Evolutionary conservation across 2,113 vertebrate genomes (phyloP).

Genomic region (Axis porcinus): DNA sequence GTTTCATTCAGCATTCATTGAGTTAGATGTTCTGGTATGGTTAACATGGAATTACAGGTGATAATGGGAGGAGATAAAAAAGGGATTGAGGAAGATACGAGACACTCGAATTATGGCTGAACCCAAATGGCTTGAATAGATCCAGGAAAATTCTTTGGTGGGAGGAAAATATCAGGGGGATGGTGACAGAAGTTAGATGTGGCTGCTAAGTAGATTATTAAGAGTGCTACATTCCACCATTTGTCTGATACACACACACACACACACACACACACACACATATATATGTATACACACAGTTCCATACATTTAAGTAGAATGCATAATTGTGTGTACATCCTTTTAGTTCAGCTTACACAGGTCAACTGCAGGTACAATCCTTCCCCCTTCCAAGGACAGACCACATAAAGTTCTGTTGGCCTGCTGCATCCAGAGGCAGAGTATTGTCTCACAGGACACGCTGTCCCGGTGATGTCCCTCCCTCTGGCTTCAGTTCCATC

Average conservation of each 20-base stretch:
- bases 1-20: not conserved
- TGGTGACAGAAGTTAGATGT: not conserved
- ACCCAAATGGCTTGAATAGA: not conserved
- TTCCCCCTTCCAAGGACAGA: not conserved
- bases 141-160: not conserved
- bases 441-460: not conserved
- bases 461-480: not conserved
- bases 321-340: not conserved
- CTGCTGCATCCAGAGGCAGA: not conserved
- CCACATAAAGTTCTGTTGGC: not conserved
- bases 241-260: not conserved
- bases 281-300: not conserved
- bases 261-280: too few relatives aligned
- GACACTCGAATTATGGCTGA: not conserved
- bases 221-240: not conserved
- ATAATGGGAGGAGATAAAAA: not conserved
- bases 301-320: not conserved
- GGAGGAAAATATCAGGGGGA: not conserved
- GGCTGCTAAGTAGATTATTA: not conserved
- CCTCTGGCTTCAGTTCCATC: not conserved
- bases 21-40: not conserved
- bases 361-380: not conserved
- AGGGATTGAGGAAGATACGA: not conserved
- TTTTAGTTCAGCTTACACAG: not conserved
- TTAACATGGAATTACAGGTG: not conserved